Base-by-base conservation (phyloP, 2,888 invertebrate species). In the Caenorhabditis doughertyi region DNA sequence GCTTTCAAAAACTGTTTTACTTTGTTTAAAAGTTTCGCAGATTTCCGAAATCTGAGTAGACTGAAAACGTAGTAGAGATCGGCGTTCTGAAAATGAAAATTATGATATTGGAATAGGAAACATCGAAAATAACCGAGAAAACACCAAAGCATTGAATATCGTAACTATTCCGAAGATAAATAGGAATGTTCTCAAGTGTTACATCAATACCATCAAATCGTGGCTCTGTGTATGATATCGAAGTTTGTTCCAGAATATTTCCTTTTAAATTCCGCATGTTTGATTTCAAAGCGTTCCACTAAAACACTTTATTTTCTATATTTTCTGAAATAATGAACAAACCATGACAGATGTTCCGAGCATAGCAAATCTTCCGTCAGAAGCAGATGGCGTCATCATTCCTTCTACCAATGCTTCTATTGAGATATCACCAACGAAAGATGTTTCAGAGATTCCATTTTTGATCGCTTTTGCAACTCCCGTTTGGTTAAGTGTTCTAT, bases 1-100 rank as follows among this genome's bases (percentile, higher is more conserved):
- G 67, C 74, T 32, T 76, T 76, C 29, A 76, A 49, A 32, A 76
- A 67, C 51, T 76, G 65, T n/a, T 76, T 76, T 3, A 58, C 35
- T 21, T 76, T 76, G 29, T 76, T 76, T 16, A 76, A 51, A 29
- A 76, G 44, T 21, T 58, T 65, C 0, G 74, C 74, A 0, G 35
- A 9, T 29, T 25, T 55, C 2, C 74, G 65, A 21, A 76, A 76
- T 25, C 13, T 25, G 0, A 67, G 51, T 23, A 35, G n/a, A 18
- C 42, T 58, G 58, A 67, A 67, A 5, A 76, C 13, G 47, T 67
- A 60, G 1, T 21, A 9, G 11, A 76, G 49, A 29, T 67, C 67
- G 0, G 51, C 74, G 23, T 67, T 55, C 67, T 67, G 53, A 67
- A 53, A 67, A 18, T 44, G 35, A 35, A 42, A 13, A 13, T 29